Percentiles rank a stretch among this genome's conserved stretches.
Evolutionary conservation across 2,797 vertebrate genomes (phyloP).

Genomic region (Setipinna tenuifilis): DNA sequence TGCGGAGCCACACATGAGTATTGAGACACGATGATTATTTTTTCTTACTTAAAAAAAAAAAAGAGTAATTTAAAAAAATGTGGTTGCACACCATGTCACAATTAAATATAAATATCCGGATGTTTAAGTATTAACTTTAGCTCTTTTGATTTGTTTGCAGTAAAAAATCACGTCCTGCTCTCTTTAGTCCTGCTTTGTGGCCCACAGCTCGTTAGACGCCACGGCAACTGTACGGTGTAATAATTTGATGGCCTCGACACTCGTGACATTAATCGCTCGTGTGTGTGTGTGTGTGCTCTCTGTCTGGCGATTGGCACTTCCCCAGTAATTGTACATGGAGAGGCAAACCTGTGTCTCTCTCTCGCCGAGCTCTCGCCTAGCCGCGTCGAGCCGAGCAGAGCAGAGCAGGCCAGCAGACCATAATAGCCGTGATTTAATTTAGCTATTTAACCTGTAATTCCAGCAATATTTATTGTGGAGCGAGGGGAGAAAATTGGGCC

Average conservation of each 20-base stretch:
- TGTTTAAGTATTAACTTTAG: neutral
- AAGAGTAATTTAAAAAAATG: neutral
- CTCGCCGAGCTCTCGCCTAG: too few species aligned
- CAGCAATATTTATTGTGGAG: slow-evolving; percentile 99
- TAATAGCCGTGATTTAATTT: slow-evolving; percentile 99
- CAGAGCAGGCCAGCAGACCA: slow-evolving; percentile 78
- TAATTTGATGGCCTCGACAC: slow-evolving; percentile 67
- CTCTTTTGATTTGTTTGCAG: slow-evolving; percentile 40
- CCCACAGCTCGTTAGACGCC: slow-evolving; percentile 35
- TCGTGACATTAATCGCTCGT: slow-evolving; percentile 82
- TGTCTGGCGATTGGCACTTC: slow-evolving; percentile 79
- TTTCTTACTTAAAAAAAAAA: slow-evolving; percentile 12
- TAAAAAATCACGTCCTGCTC: slow-evolving; percentile 34
- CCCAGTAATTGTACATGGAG: slow-evolving; percentile 89
- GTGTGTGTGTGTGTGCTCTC: too few species aligned
- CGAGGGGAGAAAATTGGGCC: slow-evolving; percentile 95
- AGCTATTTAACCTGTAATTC: slow-evolving; percentile 99
- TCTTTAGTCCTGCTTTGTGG: slow-evolving; percentile 52
- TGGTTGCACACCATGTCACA: too few species aligned
- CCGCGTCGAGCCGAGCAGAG: neutral
- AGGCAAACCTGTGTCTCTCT: slow-evolving; percentile 83
- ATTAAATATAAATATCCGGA: neutral
- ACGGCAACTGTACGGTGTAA: slow-evolving; percentile 50
- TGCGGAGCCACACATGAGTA: neutral
- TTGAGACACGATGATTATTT: neutral